A percentile compares a stretch with the other conserved stretches of the same genome.
Evolutionary conservation across 2,888 invertebrate species (phyloP).

Genomic region (Zygogramma bicolorata): DNA sequence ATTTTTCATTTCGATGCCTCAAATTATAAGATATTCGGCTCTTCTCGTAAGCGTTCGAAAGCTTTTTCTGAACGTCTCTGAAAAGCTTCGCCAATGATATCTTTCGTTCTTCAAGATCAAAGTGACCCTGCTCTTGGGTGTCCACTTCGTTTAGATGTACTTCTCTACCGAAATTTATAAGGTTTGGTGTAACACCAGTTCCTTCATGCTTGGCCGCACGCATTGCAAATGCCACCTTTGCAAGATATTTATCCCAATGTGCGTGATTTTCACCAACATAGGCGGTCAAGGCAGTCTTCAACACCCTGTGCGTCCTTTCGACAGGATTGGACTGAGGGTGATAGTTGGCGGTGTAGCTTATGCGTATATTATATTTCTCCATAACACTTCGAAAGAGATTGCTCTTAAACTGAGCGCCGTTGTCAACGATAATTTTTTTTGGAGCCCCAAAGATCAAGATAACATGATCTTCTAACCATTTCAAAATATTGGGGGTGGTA

Average conservation of each 20-base stretch:
- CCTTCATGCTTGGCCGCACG: conserved; percentile 23
- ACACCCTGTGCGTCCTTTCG: conserved; percentile 36
- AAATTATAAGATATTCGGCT: too few species aligned
- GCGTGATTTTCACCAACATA: conserved; percentile 21
- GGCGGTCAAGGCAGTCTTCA: conserved; percentile 31
- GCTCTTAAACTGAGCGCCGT: conserved; percentile 39
- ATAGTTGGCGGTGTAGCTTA: conserved; percentile 30
- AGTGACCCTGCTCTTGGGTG: too few species aligned
- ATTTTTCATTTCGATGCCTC: conserved; percentile 7
- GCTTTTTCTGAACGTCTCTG: too few species aligned
- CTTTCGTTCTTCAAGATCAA: too few species aligned
- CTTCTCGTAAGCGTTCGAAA: not conserved
- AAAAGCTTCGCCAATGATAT: too few species aligned
- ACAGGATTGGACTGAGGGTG: conserved; percentile 37
- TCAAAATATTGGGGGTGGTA: too few species aligned
- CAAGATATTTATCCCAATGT: conserved; percentile 24
- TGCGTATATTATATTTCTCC: conserved; percentile 21
- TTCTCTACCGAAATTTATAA: conserved; percentile 31
- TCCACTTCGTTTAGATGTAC: not conserved
- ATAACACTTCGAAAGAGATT: conserved; percentile 20
- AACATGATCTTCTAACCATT: conserved; percentile 37
- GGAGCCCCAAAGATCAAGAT: conserved; percentile 41
- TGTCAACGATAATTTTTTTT: conserved; percentile 37
- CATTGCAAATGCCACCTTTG: conserved; percentile 25
- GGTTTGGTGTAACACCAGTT: conserved; percentile 25